Conservation (phyloP, 2,113 vertebrate species). For the Thamnaconus septentrionalis region DNA sequence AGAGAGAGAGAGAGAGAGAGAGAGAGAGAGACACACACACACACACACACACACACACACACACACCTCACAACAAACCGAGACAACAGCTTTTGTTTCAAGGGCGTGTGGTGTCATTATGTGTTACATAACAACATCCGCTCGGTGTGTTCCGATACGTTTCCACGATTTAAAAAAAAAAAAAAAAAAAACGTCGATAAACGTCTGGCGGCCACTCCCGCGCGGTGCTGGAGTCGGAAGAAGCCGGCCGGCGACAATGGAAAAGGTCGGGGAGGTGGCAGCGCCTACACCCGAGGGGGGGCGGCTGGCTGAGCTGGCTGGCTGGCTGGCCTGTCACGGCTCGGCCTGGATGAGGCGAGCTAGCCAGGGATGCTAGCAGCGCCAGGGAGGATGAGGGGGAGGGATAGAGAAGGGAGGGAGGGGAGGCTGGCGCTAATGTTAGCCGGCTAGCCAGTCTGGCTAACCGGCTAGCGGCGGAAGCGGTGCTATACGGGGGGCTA, state of each 20-base stretch:
- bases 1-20: no score
- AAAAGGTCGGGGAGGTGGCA: not conserved
- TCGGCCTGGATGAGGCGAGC: slow-evolving; percentile 43
- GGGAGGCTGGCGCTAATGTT: slow-evolving; percentile 42
- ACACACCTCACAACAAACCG: slow-evolving; percentile 30
- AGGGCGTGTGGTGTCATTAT: slow-evolving; percentile 75
- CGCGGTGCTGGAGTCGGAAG: not conserved
- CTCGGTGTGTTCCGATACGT: slow-evolving; percentile 39
- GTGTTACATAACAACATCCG: slow-evolving; percentile 77
- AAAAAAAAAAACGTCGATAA: not conserved
- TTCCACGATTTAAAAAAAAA: slow-evolving; percentile 10
- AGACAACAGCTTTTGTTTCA: slow-evolving; percentile 73
- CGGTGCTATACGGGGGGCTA: no score
- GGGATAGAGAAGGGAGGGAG: not conserved
- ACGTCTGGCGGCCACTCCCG: not conserved
- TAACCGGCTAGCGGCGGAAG: slow-evolving; percentile 6
- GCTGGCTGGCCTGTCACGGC: slow-evolving; percentile 44
- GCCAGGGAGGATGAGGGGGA: not conserved
- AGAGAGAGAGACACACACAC: slow-evolving; percentile 26
- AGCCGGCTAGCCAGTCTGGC: slow-evolving; percentile 35
- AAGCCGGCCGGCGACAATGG: no score
- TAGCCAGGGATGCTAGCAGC: slow-evolving; percentile 59
- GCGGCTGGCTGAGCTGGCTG: no score
- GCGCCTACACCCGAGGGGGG: slow-evolving; percentile 3
- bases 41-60: slow-evolving; percentile 59